Percentiles rank a stretch among this genome's conserved stretches.
phyloP scores from a whole-genome alignment of 2,113 vertebrate genomes.

The Syngnathus scovelli region DNA sequence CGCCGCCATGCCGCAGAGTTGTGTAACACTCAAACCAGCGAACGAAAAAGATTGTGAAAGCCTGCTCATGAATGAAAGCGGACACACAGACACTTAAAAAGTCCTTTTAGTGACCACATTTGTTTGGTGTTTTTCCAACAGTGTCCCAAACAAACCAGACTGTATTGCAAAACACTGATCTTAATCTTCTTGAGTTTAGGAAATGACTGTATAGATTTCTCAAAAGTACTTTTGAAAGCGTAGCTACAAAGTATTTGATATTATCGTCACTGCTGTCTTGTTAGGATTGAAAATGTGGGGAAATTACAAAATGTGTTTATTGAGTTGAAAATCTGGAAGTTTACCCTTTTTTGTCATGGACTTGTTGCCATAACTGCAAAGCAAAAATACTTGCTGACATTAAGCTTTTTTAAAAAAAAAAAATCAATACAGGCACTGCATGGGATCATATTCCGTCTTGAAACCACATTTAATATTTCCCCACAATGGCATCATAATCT shows the following conservation, averaged over 20 bases:
- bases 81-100: constrained; percentile 24
- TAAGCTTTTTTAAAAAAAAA: not conserved
- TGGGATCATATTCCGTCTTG: not conserved
- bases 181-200: constrained; percentile 1
- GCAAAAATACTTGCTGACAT: not conserved
- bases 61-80: constrained; percentile 41
- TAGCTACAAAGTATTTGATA: not conserved
- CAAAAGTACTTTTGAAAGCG: not conserved
- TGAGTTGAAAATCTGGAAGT: no score
- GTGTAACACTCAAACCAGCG: constrained; percentile 49
- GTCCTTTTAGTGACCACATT: constrained; percentile 38
- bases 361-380: not conserved
- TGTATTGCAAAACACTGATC: constrained; percentile 43
- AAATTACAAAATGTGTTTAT: no score
- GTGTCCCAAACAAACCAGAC: constrained; percentile 18
- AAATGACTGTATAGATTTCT: not conserved
- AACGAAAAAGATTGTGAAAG: constrained; percentile 36
- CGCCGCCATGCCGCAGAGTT: constrained; percentile 55
- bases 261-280: not conserved
- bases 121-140: constrained; percentile 31
- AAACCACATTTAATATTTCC: not conserved
- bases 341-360: not conserved
- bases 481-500: not conserved
- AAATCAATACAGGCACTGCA: not conserved
- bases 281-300: not conserved